These are phyloP conservation scores for Simalia tracyae DNA, from an alignment of 2,797 vertebrate species.

Conservation along the genomic window DNA sequence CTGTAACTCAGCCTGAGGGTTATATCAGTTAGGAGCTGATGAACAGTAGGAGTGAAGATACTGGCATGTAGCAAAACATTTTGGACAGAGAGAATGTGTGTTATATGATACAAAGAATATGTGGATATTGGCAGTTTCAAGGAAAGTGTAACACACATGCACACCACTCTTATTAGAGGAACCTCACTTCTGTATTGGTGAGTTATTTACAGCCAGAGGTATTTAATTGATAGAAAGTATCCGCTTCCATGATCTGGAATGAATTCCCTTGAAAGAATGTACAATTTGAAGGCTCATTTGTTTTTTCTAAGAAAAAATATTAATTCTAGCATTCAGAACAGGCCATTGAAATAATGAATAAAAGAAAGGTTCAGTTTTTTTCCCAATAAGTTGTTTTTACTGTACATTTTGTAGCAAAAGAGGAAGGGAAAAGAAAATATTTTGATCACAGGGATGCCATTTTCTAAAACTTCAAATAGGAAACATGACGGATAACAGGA, in stretches of 20 bases:
- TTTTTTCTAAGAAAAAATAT: conserved; percentile 13
- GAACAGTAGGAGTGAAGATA: not conserved
- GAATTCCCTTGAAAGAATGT: conserved; percentile 12
- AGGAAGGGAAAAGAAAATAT: conserved; percentile 74
- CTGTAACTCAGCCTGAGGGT: not conserved
- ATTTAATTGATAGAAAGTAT: not conserved
- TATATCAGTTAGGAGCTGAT: not conserved
- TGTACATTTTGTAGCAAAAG: conserved; percentile 72
- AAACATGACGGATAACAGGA: conserved; percentile 79
- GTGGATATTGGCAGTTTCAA: not conserved
- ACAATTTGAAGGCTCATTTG: not conserved
- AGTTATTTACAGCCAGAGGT: not conserved
- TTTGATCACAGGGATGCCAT: conserved; percentile 81
- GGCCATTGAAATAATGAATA: conserved; percentile 58
- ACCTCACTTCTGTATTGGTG: not conserved
- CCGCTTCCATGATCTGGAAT: not conserved
- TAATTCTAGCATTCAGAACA: conserved; percentile 53
- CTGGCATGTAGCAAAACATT: not conserved
- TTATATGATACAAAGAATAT: not conserved
- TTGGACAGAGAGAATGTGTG: not conserved
- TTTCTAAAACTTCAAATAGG: conserved; percentile 82
- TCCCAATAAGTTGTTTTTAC: conserved; percentile 69
- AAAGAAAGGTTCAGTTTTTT: conserved; percentile 49
- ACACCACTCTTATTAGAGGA: not conserved
- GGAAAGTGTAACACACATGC: not conserved